These are phyloP conservation scores for Drosophila repleta DNA, from an alignment of 1,140 invertebrate genomes.

Conservation along the genomic window DNA sequence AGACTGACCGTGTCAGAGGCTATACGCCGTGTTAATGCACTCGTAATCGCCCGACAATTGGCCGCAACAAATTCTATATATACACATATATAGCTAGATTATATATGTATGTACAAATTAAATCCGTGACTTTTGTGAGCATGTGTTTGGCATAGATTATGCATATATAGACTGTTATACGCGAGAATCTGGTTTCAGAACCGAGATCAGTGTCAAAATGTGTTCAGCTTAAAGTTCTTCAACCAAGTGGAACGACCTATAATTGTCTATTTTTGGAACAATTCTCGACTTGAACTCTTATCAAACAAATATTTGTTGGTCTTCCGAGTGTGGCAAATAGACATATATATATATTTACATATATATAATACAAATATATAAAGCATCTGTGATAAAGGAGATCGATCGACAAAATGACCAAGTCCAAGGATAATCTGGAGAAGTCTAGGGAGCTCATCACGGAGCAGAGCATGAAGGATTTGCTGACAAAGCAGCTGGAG, in stretches of 20 bases:
- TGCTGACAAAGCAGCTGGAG: conserved; percentile 79
- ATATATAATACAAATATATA: background rate
- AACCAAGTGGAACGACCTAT: conserved; percentile 15
- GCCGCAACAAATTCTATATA: conserved; percentile 16
- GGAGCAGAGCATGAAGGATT: conserved; percentile 75
- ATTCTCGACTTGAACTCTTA: conserved; percentile 4
- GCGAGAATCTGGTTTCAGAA: conserved; percentile 27
- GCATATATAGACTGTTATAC: conserved; percentile 37
- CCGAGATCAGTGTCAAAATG: conserved; percentile 51
- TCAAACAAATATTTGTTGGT: background rate
- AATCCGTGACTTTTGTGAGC: conserved; percentile 45
- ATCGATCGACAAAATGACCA: conserved; percentile 49
- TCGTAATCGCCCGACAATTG: conserved; percentile 40
- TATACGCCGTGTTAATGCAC: conserved; percentile 63
- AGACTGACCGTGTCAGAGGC: conserved; percentile 25
- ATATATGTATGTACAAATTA: conserved; percentile 16
- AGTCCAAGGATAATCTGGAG: conserved; percentile 66
- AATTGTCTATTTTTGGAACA: background rate
- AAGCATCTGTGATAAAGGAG: conserved; percentile 48
- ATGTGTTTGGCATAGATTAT: conserved; percentile 44
- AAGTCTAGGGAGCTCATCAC: conserved; percentile 69
- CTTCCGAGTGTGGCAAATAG: background rate
- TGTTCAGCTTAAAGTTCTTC: conserved; percentile 23
- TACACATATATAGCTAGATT: background rate
- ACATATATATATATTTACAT: background rate